Percentiles rank a stretch among this genome's conserved stretches.
Evolutionary conservation across 2,888 invertebrate species (phyloP).

Genomic region (Ophion obscuratus): DNA sequence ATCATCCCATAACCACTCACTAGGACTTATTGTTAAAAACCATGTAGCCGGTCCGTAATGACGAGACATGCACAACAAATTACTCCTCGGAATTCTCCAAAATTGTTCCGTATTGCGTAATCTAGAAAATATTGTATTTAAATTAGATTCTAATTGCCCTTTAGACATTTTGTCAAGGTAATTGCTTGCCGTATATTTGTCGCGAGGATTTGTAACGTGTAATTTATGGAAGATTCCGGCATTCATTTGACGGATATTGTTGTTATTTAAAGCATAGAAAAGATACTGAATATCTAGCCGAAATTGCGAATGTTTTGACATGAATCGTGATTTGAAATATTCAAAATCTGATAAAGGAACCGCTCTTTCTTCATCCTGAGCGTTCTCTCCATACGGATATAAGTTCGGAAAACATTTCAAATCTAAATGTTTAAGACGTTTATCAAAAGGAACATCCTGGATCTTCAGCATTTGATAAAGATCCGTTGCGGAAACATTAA

Average conservation of each 20-base stretch:
- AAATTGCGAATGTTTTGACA: slow-evolving; percentile 69
- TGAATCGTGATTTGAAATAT: slow-evolving; percentile 68
- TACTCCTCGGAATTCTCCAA: too few relatives aligned
- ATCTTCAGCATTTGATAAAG: slow-evolving; percentile 65
- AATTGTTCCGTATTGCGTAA: too few relatives aligned
- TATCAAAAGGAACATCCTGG: slow-evolving; percentile 36
- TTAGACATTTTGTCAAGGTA: slow-evolving; percentile 45
- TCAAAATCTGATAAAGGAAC: slow-evolving; percentile 63
- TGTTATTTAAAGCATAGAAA: slow-evolving; percentile 70
- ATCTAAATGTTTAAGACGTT: slow-evolving; percentile 29
- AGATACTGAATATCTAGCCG: slow-evolving; percentile 69
- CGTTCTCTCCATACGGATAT: slow-evolving; percentile 44
- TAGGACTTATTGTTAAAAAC: slow-evolving; percentile 38
- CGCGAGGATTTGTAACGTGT: background rate
- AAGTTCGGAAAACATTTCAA: slow-evolving; percentile 55
- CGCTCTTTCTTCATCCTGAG: slow-evolving; percentile 41
- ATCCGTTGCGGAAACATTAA: slow-evolving; percentile 50
- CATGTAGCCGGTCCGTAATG: too few relatives aligned
- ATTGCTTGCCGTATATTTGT: too few relatives aligned
- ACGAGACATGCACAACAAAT: too few relatives aligned
- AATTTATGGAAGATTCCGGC: slow-evolving; percentile 69
- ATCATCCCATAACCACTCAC: slow-evolving; percentile 71
- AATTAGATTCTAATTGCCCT: slow-evolving; percentile 44
- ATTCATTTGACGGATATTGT: slow-evolving; percentile 68
- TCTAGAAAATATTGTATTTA: too few relatives aligned